These are phyloP conservation scores for Dromius quadrimaculatus DNA, from an alignment of 2,888 invertebrate species.

Conservation along the genomic window DNA sequence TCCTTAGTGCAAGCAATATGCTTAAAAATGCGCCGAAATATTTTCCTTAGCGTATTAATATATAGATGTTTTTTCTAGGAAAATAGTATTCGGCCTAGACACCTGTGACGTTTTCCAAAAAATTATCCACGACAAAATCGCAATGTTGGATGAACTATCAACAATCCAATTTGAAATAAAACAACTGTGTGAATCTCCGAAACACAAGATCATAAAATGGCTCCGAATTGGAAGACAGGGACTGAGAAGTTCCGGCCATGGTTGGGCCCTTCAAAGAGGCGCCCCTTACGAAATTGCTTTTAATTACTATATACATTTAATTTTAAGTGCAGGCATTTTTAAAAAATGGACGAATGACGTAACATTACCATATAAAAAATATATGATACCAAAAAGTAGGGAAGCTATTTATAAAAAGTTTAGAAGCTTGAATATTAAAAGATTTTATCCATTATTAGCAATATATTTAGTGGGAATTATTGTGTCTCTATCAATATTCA, in stretches of 20 bases:
- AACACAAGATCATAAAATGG: conserved; percentile 1
- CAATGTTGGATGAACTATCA: conserved; percentile 53
- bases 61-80: conserved; percentile 12
- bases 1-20: too few species aligned
- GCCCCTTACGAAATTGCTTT: conserved; percentile 49
- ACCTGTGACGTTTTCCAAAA: conserved; percentile 53
- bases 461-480: conserved; percentile 28
- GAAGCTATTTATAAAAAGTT: conserved; percentile 24
- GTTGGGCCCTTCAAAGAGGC: conserved; percentile 49
- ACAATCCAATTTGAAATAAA: conserved; percentile 53
- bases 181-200: conserved; percentile 22
- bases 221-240: conserved; percentile 50
- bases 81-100: conserved; percentile 30
- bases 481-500: conserved; percentile 18
- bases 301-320: conserved; percentile 31
- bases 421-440: conserved; percentile 24
- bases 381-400: conserved; percentile 29
- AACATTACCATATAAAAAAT: conserved; percentile 3
- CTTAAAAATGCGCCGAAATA: too few species aligned
- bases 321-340: conserved; percentile 39
- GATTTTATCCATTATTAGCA: conserved; percentile 35
- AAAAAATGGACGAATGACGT: conserved; percentile 40
- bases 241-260: conserved; percentile 51
- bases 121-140: conserved; percentile 44
- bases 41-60: too few species aligned